Evolutionary conservation across 1,140 invertebrate genomes (phyloP).

Genomic region (silkworm (Bombyx mori)): DNA sequence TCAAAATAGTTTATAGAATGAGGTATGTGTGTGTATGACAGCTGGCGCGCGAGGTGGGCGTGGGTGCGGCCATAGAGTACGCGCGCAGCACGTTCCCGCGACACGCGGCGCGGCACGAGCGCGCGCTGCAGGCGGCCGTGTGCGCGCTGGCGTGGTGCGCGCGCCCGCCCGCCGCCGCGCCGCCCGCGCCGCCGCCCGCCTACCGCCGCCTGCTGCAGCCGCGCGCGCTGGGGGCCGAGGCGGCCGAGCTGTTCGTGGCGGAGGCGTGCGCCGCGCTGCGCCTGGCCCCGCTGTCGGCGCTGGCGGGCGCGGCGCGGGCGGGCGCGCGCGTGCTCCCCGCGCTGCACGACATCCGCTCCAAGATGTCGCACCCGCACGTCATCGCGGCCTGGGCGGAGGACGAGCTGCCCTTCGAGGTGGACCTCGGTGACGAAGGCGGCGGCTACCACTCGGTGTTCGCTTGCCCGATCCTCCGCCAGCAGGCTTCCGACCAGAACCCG

Average conservation of each 20-base stretch:
- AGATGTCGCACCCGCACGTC: slow-evolving; percentile 96
- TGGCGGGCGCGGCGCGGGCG: slow-evolving; percentile 85
- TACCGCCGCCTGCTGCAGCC: slow-evolving; percentile 47
- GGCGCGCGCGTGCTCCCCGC: slow-evolving; percentile 95
- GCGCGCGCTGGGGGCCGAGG: slow-evolving; percentile 69
- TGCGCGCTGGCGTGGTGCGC: slow-evolving; percentile 58
- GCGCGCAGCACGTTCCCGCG: slow-evolving; percentile 85
- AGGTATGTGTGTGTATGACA: slow-evolving; percentile 15
- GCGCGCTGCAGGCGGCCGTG: slow-evolving; percentile 49
- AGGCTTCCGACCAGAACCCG: slow-evolving; percentile 96
- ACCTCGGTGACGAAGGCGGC: slow-evolving; percentile 81
- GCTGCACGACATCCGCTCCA: slow-evolving; percentile 92
- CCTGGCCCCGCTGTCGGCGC: slow-evolving; percentile 83
- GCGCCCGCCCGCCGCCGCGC: slow-evolving; percentile 32
- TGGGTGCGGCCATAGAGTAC: slow-evolving; percentile 82
- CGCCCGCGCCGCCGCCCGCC: too few relatives aligned
- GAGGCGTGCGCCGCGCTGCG: slow-evolving; percentile 91
- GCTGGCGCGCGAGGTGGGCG: slow-evolving; percentile 46
- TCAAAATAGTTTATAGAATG: neutral
- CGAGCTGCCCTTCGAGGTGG: slow-evolving; percentile 87
- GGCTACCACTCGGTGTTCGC: slow-evolving; percentile 98
- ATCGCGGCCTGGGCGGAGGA: slow-evolving; percentile 96
- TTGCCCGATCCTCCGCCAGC: slow-evolving; percentile 97
- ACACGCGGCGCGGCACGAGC: slow-evolving; percentile 57
- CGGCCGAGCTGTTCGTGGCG: slow-evolving; percentile 91